These are phyloP conservation scores for Tinamus major DNA, from an alignment of 2,797 vertebrate species.

Conservation along the genomic window DNA sequence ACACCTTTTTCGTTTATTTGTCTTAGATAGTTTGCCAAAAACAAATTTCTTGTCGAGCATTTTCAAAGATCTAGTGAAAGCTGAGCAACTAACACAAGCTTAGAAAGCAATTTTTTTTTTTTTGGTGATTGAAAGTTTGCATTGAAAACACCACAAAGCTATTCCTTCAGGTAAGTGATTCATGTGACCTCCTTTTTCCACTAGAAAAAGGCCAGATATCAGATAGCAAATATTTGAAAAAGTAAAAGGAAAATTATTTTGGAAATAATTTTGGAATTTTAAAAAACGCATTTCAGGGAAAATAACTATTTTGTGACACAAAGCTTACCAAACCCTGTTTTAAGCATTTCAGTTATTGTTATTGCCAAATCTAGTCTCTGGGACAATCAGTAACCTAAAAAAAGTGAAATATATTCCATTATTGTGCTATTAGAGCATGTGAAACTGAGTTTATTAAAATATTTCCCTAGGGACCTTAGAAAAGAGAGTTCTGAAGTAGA, in stretches of 20 bases:
- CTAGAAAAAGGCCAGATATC: conserved; percentile 19
- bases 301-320: neutral
- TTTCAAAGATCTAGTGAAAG: conserved; percentile 26
- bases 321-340: neutral
- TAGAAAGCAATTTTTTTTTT: neutral
- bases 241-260: neutral
- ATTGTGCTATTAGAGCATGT: neutral
- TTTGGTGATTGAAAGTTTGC: neutral
- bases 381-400: neutral
- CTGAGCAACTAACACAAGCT: neutral
- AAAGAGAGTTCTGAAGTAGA: conserved; percentile 13
- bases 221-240: neutral
- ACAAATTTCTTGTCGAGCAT: neutral
- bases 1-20: neutral
- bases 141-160: conserved; percentile 28
- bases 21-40: neutral
- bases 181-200: neutral
- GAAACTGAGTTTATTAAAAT: neutral
- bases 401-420: neutral
- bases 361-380: neutral
- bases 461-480: conserved; percentile 30
- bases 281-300: neutral
- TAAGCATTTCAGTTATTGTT: neutral
- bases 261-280: neutral
- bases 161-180: conserved; percentile 28